Evolutionary conservation across 2,888 invertebrate species (phyloP).

Genomic region (Horisme vitalbata): DNA sequence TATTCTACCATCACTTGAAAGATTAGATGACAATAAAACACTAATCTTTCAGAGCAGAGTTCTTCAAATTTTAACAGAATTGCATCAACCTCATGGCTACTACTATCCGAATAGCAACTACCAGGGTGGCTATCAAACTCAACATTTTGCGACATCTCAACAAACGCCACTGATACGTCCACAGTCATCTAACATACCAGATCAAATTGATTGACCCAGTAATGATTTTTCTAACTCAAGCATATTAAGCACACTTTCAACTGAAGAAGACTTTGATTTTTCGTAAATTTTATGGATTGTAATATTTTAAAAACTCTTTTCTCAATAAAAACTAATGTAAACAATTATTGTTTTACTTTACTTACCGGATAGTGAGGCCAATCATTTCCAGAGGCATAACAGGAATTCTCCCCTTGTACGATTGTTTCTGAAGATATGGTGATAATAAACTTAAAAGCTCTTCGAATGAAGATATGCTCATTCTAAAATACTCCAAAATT

Average conservation of each 20-base stretch:
- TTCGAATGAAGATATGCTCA: constrained; percentile 37
- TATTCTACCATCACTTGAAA: constrained; percentile 38
- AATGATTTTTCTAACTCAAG: constrained; percentile 7
- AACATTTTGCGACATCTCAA: constrained; percentile 35
- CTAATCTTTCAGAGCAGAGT: constrained; percentile 36
- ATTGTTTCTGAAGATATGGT: constrained; percentile 36
- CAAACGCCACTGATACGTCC: constrained; percentile 32
- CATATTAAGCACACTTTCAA: constrained; percentile 26
- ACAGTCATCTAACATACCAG: constrained; percentile 30
- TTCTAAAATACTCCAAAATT: constrained; percentile 37
- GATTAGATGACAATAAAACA: constrained; percentile 36
- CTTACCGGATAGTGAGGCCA: constrained; percentile 34
- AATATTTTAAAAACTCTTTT: constrained; percentile 35
- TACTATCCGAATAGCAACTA: constrained; percentile 28
- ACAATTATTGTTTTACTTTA: constrained; percentile 36
- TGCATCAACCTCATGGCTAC: constrained; percentile 30
- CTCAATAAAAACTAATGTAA: constrained; percentile 36
- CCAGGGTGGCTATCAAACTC: constrained; percentile 31
- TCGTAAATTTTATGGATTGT: constrained; percentile 34
- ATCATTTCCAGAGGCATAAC: constrained; percentile 42
- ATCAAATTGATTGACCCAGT: constrained; percentile 37
- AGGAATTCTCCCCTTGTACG: no score
- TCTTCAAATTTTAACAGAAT: constrained; percentile 7
- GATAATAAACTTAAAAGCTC: constrained; percentile 35
- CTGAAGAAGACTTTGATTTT: constrained; percentile 39